These are phyloP conservation scores for Epinotia nisella DNA, from an alignment of 2,888 invertebrate species.

Conservation along the genomic window DNA sequence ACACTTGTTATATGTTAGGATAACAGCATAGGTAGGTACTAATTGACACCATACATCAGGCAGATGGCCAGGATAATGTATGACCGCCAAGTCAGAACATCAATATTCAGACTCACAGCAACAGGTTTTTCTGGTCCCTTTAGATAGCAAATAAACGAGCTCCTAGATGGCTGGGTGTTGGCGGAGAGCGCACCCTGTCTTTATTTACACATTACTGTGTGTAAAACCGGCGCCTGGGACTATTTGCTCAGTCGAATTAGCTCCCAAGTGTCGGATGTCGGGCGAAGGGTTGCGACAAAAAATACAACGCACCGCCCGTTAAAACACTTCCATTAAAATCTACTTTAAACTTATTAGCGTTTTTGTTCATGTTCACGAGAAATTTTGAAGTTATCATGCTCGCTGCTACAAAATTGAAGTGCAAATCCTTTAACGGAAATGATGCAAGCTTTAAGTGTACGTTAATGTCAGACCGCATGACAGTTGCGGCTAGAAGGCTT, in stretches of 20 bases:
- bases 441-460: conserved; percentile 32
- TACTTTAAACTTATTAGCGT: conserved; percentile 44
- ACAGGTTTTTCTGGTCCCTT: conserved; percentile 40
- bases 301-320: conserved; percentile 46
- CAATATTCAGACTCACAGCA: conserved; percentile 19
- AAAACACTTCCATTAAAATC: conserved; percentile 47
- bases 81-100: conserved; percentile 24
- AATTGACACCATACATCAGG: conserved; percentile 27
- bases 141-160: conserved; percentile 42
- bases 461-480: conserved; percentile 28
- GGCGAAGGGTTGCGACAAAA: conserved; percentile 55
- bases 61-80: conserved; percentile 35
- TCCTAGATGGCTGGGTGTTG: conserved; percentile 35
- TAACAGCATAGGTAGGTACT: conserved; percentile 16
- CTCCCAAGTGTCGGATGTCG: conserved; percentile 59
- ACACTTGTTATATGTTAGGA: not conserved
- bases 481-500: conserved; percentile 18
- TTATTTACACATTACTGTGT: conserved; percentile 70
- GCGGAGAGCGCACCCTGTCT: conserved; percentile 58
- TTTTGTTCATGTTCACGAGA: conserved; percentile 34
- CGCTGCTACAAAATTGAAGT: conserved; percentile 5
- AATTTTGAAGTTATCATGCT: conserved; percentile 15
- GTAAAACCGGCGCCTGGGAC: conserved; percentile 52
- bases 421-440: conserved; percentile 35
- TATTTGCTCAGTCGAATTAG: conserved; percentile 59